phyloP scores from a whole-genome alignment of 64 coral and sea anemone species.

The Pocillopora verrucosa region DNA sequence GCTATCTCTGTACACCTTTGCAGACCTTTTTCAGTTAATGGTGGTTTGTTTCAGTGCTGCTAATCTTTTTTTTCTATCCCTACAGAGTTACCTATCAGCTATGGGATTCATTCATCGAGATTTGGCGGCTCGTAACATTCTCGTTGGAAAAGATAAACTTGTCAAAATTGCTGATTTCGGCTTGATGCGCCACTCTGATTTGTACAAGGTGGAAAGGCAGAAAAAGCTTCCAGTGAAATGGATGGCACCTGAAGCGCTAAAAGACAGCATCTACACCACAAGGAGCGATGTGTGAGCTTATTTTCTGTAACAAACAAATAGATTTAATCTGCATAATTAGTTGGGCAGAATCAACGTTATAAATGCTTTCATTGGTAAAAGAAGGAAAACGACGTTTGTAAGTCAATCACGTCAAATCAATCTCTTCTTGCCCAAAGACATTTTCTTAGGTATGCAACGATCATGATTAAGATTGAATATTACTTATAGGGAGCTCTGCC shows the following conservation, averaged over 20 bases:
- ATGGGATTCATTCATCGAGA: slow-evolving; percentile 57
- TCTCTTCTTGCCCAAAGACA: too few relatives aligned
- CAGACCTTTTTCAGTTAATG: too few relatives aligned
- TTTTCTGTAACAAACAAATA: neutral
- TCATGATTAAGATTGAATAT: too few relatives aligned
- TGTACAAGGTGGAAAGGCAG: slow-evolving; percentile 58
- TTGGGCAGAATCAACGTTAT: too few relatives aligned
- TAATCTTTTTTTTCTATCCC: neutral
- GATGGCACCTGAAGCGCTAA: slow-evolving; percentile 73
- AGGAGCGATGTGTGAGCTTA: slow-evolving; percentile 72
- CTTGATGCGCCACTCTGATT: slow-evolving; percentile 52
- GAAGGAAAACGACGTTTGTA: too few relatives aligned
- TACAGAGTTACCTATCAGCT: slow-evolving; percentile 55
- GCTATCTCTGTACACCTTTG: too few relatives aligned
- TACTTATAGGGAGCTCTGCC: too few relatives aligned
- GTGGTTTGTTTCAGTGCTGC: neutral
- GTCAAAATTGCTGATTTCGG: slow-evolving; percentile 77
- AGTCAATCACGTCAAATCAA: too few relatives aligned
- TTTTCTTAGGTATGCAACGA: too few relatives aligned
- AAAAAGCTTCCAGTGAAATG: slow-evolving; percentile 63
- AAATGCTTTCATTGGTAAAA: too few relatives aligned
- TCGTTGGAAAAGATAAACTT: slow-evolving; percentile 63
- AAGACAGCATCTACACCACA: slow-evolving; percentile 56
- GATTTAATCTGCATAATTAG: too few relatives aligned
- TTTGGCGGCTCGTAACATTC: slow-evolving; percentile 70